phyloP scores from a whole-genome alignment of 2,113 vertebrate genomes.

The Thalassoma bifasciatum region DNA sequence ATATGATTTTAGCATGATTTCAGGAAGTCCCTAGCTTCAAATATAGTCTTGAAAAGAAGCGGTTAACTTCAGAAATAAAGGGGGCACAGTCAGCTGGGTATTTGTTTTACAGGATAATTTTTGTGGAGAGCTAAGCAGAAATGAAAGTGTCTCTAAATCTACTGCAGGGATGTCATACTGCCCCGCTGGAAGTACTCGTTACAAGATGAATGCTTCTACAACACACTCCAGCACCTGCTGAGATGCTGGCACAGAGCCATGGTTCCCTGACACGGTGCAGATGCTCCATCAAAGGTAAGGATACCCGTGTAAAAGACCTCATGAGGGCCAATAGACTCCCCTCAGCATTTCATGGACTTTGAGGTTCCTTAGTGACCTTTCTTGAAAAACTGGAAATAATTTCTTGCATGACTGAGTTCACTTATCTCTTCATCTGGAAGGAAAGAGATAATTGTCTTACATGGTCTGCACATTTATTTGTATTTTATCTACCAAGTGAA shows the following conservation, averaged over 20 bases:
- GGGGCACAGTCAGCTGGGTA: constrained; percentile 16
- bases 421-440: neutral
- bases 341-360: constrained; percentile 48
- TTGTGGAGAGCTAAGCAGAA: constrained; percentile 50
- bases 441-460: neutral
- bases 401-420: constrained; percentile 7
- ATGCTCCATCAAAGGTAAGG: constrained; percentile 70
- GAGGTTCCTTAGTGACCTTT: constrained; percentile 15
- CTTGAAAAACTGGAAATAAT: constrained; percentile 12
- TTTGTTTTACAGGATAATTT: constrained; percentile 39
- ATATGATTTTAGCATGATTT: constrained; percentile 65
- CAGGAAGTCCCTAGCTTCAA: constrained; percentile 45
- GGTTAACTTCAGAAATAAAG: constrained; percentile 51
- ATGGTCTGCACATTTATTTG: too few species aligned
- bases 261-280: constrained; percentile 48
- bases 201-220: constrained; percentile 34
- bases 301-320: constrained; percentile 60
- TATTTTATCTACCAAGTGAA: too few species aligned
- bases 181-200: constrained; percentile 63
- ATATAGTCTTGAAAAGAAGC: constrained; percentile 53
- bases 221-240: constrained; percentile 49
- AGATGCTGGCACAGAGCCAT: constrained; percentile 45
- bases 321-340: constrained; percentile 43
- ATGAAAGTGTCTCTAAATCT: constrained; percentile 40
- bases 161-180: constrained; percentile 32